These are phyloP conservation scores for Dendrolimus kikuchii DNA, from an alignment of 1,140 invertebrate species.

Conservation along the genomic window DNA sequence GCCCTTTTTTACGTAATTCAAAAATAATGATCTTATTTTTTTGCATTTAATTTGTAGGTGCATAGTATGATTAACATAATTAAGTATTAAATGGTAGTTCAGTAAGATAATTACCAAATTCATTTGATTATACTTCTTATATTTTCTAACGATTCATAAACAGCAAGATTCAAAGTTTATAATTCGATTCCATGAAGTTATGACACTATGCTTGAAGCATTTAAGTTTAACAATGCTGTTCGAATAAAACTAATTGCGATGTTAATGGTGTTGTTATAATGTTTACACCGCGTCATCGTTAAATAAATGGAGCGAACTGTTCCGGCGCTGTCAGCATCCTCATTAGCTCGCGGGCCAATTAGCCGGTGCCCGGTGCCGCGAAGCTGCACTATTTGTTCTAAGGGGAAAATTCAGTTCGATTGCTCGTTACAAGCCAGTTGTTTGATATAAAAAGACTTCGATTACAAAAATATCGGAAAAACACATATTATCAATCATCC, in stretches of 20 bases:
- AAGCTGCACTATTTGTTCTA: slow-evolving; percentile 32
- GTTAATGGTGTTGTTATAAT: slow-evolving; percentile 36
- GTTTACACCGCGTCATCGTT: slow-evolving; percentile 55
- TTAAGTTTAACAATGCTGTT: no score
- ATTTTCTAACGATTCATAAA: no score
- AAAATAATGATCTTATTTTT: no score
- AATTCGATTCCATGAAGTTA: no score
- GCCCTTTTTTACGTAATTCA: no score
- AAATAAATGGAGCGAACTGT: slow-evolving; percentile 57
- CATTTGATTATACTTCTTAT: no score
- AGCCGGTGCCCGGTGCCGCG: slow-evolving; percentile 23
- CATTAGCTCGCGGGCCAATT: slow-evolving; percentile 62
- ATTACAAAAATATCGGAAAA: not conserved
- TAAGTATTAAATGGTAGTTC: no score
- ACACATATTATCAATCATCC: not conserved
- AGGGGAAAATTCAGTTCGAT: slow-evolving; percentile 22
- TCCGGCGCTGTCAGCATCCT: slow-evolving; percentile 63
- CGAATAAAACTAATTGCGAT: slow-evolving; percentile 9
- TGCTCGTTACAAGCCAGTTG: slow-evolving; percentile 3
- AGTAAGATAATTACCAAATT: no score
- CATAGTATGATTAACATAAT: no score
- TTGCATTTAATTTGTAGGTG: no score
- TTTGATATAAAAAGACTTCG: not conserved
- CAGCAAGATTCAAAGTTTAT: no score
- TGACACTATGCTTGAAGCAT: no score